Evolutionary conservation across 2,797 vertebrate species (phyloP).

Genomic region (Siniperca scherzeri): DNA sequence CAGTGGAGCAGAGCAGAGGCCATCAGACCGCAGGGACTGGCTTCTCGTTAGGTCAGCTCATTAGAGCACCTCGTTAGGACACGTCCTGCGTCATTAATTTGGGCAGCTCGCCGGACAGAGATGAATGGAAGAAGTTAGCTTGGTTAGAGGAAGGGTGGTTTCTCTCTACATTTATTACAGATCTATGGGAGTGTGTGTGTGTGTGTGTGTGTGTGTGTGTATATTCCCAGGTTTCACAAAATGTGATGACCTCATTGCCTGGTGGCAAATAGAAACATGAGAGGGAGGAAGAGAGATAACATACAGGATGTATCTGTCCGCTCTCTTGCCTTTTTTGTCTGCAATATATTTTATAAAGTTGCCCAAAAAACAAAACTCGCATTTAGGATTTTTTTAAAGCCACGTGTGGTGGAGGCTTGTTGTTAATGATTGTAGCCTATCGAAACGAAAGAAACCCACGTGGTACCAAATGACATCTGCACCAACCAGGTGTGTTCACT

Average conservation of each 20-base stretch:
- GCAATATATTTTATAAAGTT: too few relatives aligned
- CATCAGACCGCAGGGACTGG: constrained; percentile 16
- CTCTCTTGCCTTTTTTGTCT: too few relatives aligned
- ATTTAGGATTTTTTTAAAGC: too few relatives aligned
- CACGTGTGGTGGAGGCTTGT: too few relatives aligned
- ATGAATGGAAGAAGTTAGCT: constrained; percentile 49
- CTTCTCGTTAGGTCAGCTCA: constrained; percentile 45
- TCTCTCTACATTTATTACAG: constrained; percentile 42
- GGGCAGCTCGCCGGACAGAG: constrained; percentile 39
- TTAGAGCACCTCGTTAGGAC: constrained; percentile 58
- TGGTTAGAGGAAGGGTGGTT: constrained; percentile 6
- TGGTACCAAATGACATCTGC: too few relatives aligned
- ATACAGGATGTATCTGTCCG: too few relatives aligned
- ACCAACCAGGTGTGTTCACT: too few relatives aligned
- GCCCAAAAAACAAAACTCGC: too few relatives aligned
- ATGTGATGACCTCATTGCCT: constrained; percentile 31
- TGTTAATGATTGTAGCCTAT: too few relatives aligned
- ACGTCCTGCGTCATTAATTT: constrained; percentile 60
- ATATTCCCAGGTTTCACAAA: background rate
- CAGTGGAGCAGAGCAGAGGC: constrained; percentile 20
- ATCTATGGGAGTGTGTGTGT: background rate
- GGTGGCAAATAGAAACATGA: constrained; percentile 18
- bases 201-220: constrained; percentile 15
- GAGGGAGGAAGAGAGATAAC: background rate
- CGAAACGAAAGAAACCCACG: too few relatives aligned